Evolutionary conservation across 2,888 invertebrate species (phyloP), one percentile per base, ranked within the genome.

Genomic region (Cosmia pyralina): DNA sequence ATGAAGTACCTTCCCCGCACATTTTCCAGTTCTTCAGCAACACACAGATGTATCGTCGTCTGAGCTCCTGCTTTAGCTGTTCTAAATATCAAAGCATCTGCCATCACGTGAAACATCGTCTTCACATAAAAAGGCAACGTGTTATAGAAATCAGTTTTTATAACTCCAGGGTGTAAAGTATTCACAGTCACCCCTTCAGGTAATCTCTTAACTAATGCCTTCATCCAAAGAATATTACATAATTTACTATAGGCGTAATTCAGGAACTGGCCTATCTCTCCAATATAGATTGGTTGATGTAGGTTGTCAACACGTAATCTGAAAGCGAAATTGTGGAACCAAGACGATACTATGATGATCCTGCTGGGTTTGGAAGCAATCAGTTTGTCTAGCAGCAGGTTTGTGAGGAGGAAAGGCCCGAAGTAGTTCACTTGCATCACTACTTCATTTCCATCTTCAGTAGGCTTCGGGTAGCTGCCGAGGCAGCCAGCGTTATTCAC

Each of bases 81-180:
- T 94, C 98, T 98, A 87, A 97, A 98, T 87, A 97, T 94, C 1
- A 96, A 91, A 13, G 7, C 17, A 85, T 97, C 97, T 0, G 97
- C 93, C 5, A 98, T 91, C 8, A 96, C 86, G 77, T 95, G 90
- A 79, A 97, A 79, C 0, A 97, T 93, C 34, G 96, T 97, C 2
- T 97, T 90, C 0, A 52, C 0, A 4, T 69, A 10, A 0, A 78
- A 64, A 0, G 97, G 97, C 19, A 97, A 92, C 84, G 96, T 97
- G 52, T 97, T 96, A 97, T 97, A 98, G 67, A 98, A 98, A 41
- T 97, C 97, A 0, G 98, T 98, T 89, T 97, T 97, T 52, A 98
- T 98, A 91, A 98, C 94, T 17, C 99, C 99, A 0, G 98, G 98
- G 93, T 98, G 98, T 65, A 98, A 92, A 81, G 97, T 97, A 89